Evolutionary conservation across 2,797 vertebrate species (phyloP), one percentile per base, ranked within the genome.

Genomic region (Fratercula arctica): DNA sequence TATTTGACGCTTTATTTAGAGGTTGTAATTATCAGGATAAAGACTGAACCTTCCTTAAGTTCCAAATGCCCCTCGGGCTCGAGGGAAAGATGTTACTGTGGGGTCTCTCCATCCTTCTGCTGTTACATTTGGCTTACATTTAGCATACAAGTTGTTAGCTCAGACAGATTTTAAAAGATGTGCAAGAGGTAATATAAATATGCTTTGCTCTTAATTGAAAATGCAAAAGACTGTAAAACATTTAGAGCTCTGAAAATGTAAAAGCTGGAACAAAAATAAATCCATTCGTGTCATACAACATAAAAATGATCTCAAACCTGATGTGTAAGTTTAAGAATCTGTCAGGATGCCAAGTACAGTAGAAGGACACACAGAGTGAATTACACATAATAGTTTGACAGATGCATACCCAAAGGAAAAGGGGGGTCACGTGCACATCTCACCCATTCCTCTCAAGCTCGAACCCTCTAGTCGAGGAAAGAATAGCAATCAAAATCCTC

Each of bases 1-100:
- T 96, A 86, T 94, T 83, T 86, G 91, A 77, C 37, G 50, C 83
- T 97, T 94, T 95, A 91, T 96, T 95, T 93, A 81, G 64, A 95
- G 63, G 77, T 77, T 87, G 72, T 74, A 95, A 96, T 96, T 93
- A 90, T 39, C 81, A 59, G 39, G 60, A 75, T 75, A 96, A 97
- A 93, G 86, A 94, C 67, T 26, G 19, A 43, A 69, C 68, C 63
- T 94, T 93, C 85, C 57, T 56, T 64, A 83, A 85, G 69, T 89
- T 83, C 23, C 63, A 57, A 84, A 84, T 35, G 13, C 19, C n/a
- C 48, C 48, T 85, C 5, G 3, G 53, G 45, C 67, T 96, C 79
- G 35, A 85, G 37, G 69, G 41, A 53, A 69, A 75, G 72, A 53
- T 14, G 5, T 85, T 81, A 66, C 35, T 91, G 26, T 39, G 88